Base-by-base conservation (phyloP, 2,113 vertebrate species). In the Callionymus lyra region DNA sequence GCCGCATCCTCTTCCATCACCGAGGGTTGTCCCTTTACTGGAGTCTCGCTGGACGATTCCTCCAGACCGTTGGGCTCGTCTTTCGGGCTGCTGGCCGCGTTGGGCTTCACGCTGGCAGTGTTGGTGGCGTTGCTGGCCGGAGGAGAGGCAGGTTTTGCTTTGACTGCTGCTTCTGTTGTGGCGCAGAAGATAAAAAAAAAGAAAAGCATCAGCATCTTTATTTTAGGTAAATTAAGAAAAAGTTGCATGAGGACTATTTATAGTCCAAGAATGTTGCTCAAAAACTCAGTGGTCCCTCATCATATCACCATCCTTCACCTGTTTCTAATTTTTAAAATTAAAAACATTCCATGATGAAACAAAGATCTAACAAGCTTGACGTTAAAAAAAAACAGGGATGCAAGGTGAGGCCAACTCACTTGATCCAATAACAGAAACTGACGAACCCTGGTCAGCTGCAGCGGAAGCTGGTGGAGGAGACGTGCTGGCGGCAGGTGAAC, bases 391-490 rank as follows among this genome's bases (percentile, higher is more conserved):
- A n/a, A n/a, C n/a, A 27, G 21, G 8, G 21, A 27, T 27, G 21
- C n/a, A 27, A 5, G 21, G 21, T 8, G 21, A n/a, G 21, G 8
- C 21, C 4, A 27, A 86, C 90, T 48, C 79, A 95, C 92, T 85
- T 65, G 89, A 81, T 50, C 82, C 83, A 50, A 74, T 79, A 45
- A 85, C 84, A 21, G 91, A 82, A 71, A 89, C 76, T 35, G 86
- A 85, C 10, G 85, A 74, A 58, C 77, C 87, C 41, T 82, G 84
- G 50, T 84, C 74, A 46, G 53, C 48, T 11, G 55, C 65, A 16
- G 70, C 48, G 34, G 82, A 34, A 37, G 81, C 62, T 2, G 63
- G 44, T 27, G 21, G 21, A 8, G 21, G 21, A 27, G 21, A 5
- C 4, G 21, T 27, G 18, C 58, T 53, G 2, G 77, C 13, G 15